Base-by-base conservation (phyloP, 2,888 invertebrate species). In the Erebia aethiops region DNA sequence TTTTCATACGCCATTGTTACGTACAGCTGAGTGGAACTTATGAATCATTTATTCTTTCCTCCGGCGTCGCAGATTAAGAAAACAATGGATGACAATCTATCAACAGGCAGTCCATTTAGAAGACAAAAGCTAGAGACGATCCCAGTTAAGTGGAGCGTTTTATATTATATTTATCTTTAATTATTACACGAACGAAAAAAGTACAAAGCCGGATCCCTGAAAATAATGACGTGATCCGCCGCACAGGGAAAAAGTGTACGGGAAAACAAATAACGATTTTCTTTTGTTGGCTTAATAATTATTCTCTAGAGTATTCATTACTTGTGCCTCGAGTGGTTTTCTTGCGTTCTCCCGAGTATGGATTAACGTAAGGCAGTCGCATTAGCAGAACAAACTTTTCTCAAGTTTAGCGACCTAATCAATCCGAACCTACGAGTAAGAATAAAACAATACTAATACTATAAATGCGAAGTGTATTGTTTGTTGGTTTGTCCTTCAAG, bases 161-260 rank as follows among this genome's bases (percentile, higher is more conserved):
- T 89, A 88, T 93, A 89, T 91, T 89, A 89, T 92, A 91, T 93
- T 92, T 92, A 92, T 91, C 90, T 93, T 93, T 92, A 92, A 92
- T 93, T 92, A 92, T 85, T 87, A 91, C 91, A 91, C 85, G 81
- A 81, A 82, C 74, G 79, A 78, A 83, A 82, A 82, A 81, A 81
- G 81, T 83, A 83, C 80, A 79, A 79, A 82, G 77, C 77, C 78
- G 76, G 84, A 85, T 80, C 82, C 78, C 78, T n/a, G 7, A 79
- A 82, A 89, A 91, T 91, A 92, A 92, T 89, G 87, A 89, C 86
- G 88, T 84, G 88, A 89, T 88, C 87, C 88, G 86, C 80, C 82
- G 81, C 81, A 76, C 77, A 82, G 87, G 90, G 88, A 85, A 82
- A 82, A 84, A 84, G 83, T 80, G 85, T 85, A 85, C 80, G 83